Base-by-base conservation (phyloP, 2,888 invertebrate genomes). In the Stenoptilia bipunctidactyla region DNA sequence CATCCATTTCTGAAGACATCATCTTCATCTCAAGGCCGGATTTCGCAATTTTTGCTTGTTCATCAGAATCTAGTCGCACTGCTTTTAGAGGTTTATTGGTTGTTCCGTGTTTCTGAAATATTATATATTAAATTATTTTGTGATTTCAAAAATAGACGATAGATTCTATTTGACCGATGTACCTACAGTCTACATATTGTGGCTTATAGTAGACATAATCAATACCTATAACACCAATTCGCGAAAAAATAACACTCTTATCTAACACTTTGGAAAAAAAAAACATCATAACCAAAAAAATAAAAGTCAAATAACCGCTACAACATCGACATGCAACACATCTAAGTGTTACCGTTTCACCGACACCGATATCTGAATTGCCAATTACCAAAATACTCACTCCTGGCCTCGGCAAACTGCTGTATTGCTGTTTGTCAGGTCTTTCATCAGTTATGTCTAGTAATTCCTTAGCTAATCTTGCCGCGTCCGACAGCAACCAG, bases 21-120 rank as follows among this genome's bases (percentile, higher is more conserved):
- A 96, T 87, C 82, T 98, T 98, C 96, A 97, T 96, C 80, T 98
- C 98, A 48, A 97, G 79, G 20, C 97, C 98, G 39, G 96, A 91
- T 77, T 97, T 97, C 2, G 97, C 97, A 57, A 97, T 97, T 83
- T 97, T 96, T 37, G 96, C 97, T 85, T 97, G 96, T 65, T 98
- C 97, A 80, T 97, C 96, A 38, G 93, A 92, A 80, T 96, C 96
- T 55, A 97, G 75, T 60, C 93, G 88, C 35, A 92, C 93, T 38
- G 97, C 93, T 80, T 97, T 96, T 50, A 95, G 69, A 34, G 96
- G 93, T 79, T 97, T 96, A 58, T 93, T 92, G 37, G 96, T 97
- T 42, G 96, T 94, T 48, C 98, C 98, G 72, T 98, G 97, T 90
- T 97, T 98, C 97, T 98, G 74, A 38, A 20, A n/a, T n/a, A n/a